Evolutionary conservation across 2,797 vertebrate species (phyloP).

Genomic region (Diplodus puntazzo): DNA sequence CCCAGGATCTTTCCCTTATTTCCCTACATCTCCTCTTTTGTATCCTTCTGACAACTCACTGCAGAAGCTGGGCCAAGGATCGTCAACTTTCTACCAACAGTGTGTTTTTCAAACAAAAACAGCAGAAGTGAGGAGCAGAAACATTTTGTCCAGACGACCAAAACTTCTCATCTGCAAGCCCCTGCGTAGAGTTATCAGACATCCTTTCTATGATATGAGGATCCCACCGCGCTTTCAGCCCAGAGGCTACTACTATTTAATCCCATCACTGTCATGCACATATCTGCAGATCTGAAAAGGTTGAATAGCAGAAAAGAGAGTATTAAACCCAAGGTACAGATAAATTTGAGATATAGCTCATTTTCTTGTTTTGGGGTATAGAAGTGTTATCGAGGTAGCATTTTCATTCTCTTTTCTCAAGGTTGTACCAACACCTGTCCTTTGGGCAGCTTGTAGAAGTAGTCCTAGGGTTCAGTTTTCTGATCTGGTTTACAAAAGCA

Average conservation of each 20-base stretch:
- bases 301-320: constrained; percentile 49
- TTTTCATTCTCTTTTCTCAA: constrained; percentile 46
- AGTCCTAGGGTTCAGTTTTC: constrained; percentile 29
- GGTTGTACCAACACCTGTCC: constrained; percentile 41
- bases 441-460: constrained; percentile 29
- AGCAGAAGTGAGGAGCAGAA: constrained; percentile 29
- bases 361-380: constrained; percentile 52
- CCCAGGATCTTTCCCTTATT: constrained; percentile 53
- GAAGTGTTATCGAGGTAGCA: constrained; percentile 55
- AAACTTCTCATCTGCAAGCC: constrained; percentile 45
- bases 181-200: constrained; percentile 31
- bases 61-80: constrained; percentile 61
- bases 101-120: constrained; percentile 44
- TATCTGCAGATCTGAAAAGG: constrained; percentile 48
- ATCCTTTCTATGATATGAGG: constrained; percentile 42
- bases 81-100: constrained; percentile 46
- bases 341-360: constrained; percentile 44
- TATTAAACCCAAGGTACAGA: constrained; percentile 74
- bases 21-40: constrained; percentile 62
- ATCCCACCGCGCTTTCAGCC: constrained; percentile 49
- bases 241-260: constrained; percentile 64
- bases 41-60: constrained; percentile 55
- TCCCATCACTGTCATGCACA: constrained; percentile 38
- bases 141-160: constrained; percentile 22
- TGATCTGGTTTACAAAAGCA: constrained; percentile 47